Evolutionary conservation across 2,888 invertebrate species (phyloP), one percentile per base, ranked within the genome.

Genomic region (Liodrosophila aerea): DNA sequence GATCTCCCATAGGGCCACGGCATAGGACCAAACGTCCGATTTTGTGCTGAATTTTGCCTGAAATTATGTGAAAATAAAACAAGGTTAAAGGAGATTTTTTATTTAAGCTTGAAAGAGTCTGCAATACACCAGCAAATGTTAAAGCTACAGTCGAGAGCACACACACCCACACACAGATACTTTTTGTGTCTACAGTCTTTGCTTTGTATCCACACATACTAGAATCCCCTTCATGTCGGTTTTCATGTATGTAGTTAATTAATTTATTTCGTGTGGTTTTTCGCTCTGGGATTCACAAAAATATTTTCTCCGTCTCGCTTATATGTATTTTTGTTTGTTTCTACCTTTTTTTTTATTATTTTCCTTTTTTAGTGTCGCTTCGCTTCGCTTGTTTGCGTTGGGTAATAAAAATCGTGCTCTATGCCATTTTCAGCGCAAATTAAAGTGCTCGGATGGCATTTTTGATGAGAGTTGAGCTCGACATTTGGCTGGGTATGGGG

Each of bases 1-100:
- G 73, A 97, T 94, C 90, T 97, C 96, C 96, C 96, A 97, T 66
- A 96, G 91, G 45, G 96, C 94, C 56, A 96, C 95, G 39, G 95
- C 96, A 88, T 96, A 96, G 50, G 96, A 93, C 96, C 96, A 97
- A 39, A 96, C 96, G 91, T 96, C 96, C 75, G 95, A 95, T 89
- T 95, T 95, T 45, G 94, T 93, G 30, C 95, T 93, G 89, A 94
- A 96, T 90, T 95, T 95, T 47, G 94, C 95, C 95, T 96, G 90
- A 36, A 91, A 73, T 70, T 57, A 57, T 56, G 60, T 22, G 22
- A 22, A 22, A 5, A n/a, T n/a, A 5, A 22, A 22, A 22, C 22
- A 22, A 22, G 5, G 2, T 22, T 22, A 22, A 22, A 4, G 22
- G 5, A 22, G 22, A 2, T 22, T 5, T 5, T 22, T 2, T 22